Evolutionary conservation across 2,888 invertebrate species (phyloP).

Genomic region (Panzeria rudis): DNA sequence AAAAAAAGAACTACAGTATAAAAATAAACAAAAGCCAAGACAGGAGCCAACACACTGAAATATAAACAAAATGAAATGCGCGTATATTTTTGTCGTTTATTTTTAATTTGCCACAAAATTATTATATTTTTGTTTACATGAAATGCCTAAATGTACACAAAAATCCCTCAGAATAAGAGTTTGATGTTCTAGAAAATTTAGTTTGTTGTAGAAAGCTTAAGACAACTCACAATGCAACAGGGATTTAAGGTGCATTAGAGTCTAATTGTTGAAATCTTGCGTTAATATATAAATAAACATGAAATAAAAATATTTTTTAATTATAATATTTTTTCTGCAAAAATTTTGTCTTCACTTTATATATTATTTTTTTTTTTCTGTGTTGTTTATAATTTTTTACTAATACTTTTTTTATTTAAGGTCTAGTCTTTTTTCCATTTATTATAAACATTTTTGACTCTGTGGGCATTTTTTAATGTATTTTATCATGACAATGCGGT

Average conservation of each 20-base stretch:
- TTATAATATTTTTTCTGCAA: background rate
- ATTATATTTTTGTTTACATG: background rate
- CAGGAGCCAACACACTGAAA: background rate
- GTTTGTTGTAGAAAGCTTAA: background rate
- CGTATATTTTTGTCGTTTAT: background rate
- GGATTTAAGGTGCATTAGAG: slow-evolving; percentile 33
- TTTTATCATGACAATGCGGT: slow-evolving; percentile 65
- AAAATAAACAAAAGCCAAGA: background rate
- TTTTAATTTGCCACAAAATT: slow-evolving; percentile 18
- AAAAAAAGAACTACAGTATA: background rate
- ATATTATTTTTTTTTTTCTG: background rate
- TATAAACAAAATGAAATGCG: slow-evolving; percentile 3
- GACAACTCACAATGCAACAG: slow-evolving; percentile 34
- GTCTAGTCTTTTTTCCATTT: slow-evolving; percentile 48
- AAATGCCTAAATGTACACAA: background rate
- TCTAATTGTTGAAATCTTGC: background rate
- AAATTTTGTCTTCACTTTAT: background rate
- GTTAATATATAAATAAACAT: background rate
- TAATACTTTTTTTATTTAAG: background rate
- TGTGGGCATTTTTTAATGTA: slow-evolving; percentile 37
- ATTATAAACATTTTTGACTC: slow-evolving; percentile 15
- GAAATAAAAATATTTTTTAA: background rate
- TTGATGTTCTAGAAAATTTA: slow-evolving; percentile 14
- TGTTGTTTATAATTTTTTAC: background rate
- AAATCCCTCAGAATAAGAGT: slow-evolving; percentile 17